These are phyloP conservation scores for Champsocephalus esox DNA, from an alignment of 2,797 vertebrate species.

Conservation along the genomic window DNA sequence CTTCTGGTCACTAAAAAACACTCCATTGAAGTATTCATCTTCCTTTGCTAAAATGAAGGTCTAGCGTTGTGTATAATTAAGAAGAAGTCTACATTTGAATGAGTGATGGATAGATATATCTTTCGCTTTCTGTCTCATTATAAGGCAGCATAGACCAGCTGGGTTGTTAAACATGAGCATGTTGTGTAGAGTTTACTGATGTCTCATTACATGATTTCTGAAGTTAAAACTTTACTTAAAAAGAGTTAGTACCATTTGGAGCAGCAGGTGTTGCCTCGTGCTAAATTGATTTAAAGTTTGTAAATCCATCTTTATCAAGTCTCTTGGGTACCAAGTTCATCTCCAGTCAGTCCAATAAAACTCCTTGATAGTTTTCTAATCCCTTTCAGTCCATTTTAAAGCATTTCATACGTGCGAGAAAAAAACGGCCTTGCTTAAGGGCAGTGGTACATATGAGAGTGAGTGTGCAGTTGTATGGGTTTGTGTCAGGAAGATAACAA, in stretches of 20 bases:
- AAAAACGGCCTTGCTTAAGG: background rate
- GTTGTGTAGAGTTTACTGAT: slow-evolving; percentile 8
- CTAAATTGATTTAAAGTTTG: background rate
- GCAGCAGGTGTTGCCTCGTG: slow-evolving; percentile 1
- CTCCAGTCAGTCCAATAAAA: background rate
- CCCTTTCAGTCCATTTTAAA: background rate
- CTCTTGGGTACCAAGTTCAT: background rate
- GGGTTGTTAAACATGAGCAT: background rate
- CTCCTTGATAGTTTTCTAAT: background rate
- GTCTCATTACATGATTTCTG: slow-evolving; percentile 7
- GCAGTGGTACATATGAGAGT: background rate
- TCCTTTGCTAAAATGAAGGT: background rate
- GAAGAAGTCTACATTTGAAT: too few relatives aligned
- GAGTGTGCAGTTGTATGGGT: background rate
- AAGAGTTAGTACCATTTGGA: background rate
- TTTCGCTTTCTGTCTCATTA: background rate
- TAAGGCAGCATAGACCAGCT: background rate
- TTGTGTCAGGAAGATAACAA: background rate
- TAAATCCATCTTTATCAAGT: background rate
- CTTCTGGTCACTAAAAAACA: background rate
- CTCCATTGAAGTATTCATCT: background rate
- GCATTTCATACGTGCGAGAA: background rate
- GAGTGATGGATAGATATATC: too few relatives aligned
- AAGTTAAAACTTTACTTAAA: background rate
- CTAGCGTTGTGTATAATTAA: background rate